Evolutionary conservation across 1,140 invertebrate species (phyloP), one percentile per base, ranked within the genome.

Genomic region (Coelopa frigida): DNA sequence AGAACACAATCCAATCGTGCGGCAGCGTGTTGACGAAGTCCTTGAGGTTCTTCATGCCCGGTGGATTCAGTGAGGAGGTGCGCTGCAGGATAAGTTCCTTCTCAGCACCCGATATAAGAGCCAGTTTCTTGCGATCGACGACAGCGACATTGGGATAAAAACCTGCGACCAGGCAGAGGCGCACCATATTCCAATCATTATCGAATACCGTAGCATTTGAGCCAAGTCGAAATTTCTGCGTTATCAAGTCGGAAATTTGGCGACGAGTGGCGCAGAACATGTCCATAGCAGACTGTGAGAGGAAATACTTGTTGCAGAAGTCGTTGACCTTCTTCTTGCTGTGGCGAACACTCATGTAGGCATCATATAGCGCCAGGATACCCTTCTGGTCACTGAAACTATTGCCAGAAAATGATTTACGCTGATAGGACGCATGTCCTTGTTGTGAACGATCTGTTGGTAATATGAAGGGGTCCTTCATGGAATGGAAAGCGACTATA

Each of bases 341-440:
- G 8, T 41, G 6, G 20, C 10, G 12, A 2, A 36, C 5, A 10
- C n/a, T 39, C 20, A 20, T 46, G n/a, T 49, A 66, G 1, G 54
- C 48, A 3, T 54, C 27, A 33, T 56, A 59, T 5, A 66, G 46
- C 11, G 42, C 72, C 2, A 98, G 67, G 14, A 95, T 72, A 4
- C 82, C 78, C 78, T 97, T 85, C 57, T 98, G 94, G 72, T 98
- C 95, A 55, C 92, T 96, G 52, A 77, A 84, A 1, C 83, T 80
- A 18, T 79, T 80, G 4, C 46, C 29, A 3, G 52, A 47, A 11
- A 59, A 56, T 3, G 8, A 14, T 3, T 10, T 79, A 73, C 12
- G 85, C 75, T 52, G 94, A 82, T 52, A 83, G 78, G 47, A 79
- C 78, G 27, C 82, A 73, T 10, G 78, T 77, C 24, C 72, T 61